Conservation (phyloP, 2,888 invertebrate species). For the Microctonus hyperodae region DNA sequence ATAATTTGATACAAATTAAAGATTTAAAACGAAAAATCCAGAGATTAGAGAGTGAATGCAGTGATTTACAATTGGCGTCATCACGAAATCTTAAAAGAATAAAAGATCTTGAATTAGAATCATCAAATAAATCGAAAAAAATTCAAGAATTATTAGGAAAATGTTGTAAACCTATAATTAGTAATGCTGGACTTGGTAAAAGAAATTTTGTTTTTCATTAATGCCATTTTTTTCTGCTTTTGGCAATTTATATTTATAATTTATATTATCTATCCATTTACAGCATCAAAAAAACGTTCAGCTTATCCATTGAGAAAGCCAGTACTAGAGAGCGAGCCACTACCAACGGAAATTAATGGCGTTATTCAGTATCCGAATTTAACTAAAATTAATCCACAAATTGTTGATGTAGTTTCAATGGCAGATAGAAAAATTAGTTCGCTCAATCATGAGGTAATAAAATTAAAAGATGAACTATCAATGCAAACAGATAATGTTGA, state of each 20-base stretch:
- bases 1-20: slow-evolving; percentile 67
- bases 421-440: slow-evolving; percentile 59
- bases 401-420: slow-evolving; percentile 54
- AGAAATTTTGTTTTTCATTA: background rate
- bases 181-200: slow-evolving; percentile 53
- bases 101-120: slow-evolving; percentile 70
- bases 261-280: slow-evolving; percentile 12
- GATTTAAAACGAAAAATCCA: slow-evolving; percentile 66
- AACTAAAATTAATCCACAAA: slow-evolving; percentile 50
- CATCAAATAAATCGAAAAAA: slow-evolving; percentile 67
- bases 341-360: slow-evolving; percentile 38
- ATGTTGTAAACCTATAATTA: slow-evolving; percentile 58
- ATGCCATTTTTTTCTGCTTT: slow-evolving; percentile 10
- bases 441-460: slow-evolving; percentile 57
- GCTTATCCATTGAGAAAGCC: slow-evolving; percentile 56
- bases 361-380: slow-evolving; percentile 39
- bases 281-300: slow-evolving; percentile 54
- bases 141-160: slow-evolving; percentile 65
- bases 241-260: background rate
- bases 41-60: slow-evolving; percentile 67
- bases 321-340: slow-evolving; percentile 51
- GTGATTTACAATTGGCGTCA: slow-evolving; percentile 69
- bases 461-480: slow-evolving; percentile 55
- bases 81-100: slow-evolving; percentile 68
- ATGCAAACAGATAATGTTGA: slow-evolving; percentile 53